Evolutionary conservation across 2,888 invertebrate genomes (phyloP), one percentile per base, ranked within the genome.

Genomic region (Morpho deidamia): DNA sequence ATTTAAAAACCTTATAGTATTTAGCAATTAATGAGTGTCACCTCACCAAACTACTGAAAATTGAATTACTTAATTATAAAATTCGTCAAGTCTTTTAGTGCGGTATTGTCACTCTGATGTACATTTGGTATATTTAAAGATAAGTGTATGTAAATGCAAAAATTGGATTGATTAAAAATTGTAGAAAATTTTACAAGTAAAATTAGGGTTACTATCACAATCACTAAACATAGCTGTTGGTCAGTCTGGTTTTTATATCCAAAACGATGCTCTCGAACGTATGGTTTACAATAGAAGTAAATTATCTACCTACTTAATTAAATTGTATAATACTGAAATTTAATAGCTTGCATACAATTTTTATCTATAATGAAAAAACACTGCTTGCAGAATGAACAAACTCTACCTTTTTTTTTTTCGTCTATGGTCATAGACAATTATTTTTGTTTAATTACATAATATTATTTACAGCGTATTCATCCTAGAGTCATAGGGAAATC

Each of bases 81-180:
- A 56, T 56, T 59, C 49, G 53, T 60, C 51, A 64, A 65, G 65
- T 65, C 61, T 65, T 64, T 53, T 55, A 58, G 52, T 61, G 60
- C 59, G 38, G 56, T 65, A 65, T 65, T 65, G 65, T 65, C 65
- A 59, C 61, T 53, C 53, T 53, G 54, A 55, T 60, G 49, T 53
- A 55, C 38, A 56, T 53, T 51, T 56, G 56, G 51, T 58, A 56
- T 44, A 55, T 44, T 50, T 51, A 53, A 50, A 50, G 53, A 45
- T 53, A 51, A 23, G 47, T 51, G 53, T 47, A 50, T 49, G 53
- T 59, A 56, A 56, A 59, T 59, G 53, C 53, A 56, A 56, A 59
- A 56, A 51, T 54, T 56, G 56, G 56, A 51, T 56, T 43, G n/a
- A 39, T 38, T 50, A 49, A 48, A 56, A 51, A 42, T 51, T 44